Conservation (phyloP, 2,797 vertebrate genomes). For the Falco novaeseelandiae region DNA sequence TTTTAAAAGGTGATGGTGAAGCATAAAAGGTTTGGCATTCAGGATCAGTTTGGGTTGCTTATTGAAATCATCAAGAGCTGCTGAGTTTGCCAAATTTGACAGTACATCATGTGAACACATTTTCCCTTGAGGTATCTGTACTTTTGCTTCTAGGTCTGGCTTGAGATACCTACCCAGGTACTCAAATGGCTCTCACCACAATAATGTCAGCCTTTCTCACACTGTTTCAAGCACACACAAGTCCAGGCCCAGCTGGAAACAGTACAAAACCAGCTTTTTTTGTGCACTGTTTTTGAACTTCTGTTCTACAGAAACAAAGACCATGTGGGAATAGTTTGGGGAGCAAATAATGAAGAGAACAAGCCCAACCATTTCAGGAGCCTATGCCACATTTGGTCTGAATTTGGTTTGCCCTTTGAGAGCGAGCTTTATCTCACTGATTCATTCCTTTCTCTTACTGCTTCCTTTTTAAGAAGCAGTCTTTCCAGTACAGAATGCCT, state of each 20-base stretch:
- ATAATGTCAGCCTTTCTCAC: neutral
- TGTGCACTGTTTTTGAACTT: neutral
- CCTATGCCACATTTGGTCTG: neutral
- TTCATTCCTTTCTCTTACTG: constrained; percentile 20
- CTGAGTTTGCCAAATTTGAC: constrained; percentile 2
- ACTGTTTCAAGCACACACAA: neutral
- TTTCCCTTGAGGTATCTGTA: neutral
- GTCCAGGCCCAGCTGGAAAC: constrained; percentile 1
- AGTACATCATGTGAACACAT: neutral
- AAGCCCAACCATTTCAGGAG: neutral
- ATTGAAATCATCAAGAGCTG: neutral
- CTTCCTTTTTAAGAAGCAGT: constrained; percentile 34
- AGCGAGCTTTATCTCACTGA: neutral
- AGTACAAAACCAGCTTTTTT: neutral
- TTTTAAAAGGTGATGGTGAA: constrained; percentile 4
- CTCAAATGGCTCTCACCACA: neutral
- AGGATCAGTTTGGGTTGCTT: neutral
- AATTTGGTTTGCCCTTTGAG: constrained; percentile 1
- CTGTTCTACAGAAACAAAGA: neutral
- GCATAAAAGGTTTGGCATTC: neutral
- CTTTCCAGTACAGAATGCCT: neutral
- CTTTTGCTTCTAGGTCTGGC: neutral
- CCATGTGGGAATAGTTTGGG: neutral
- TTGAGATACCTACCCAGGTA: neutral
- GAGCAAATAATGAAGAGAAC: constrained; percentile 1